Percentiles rank a stretch among this genome's conserved stretches.
These are phyloP conservation scores for Lithophane socia DNA, from an alignment of 2,888 invertebrate species.

Conservation along the genomic window DNA sequence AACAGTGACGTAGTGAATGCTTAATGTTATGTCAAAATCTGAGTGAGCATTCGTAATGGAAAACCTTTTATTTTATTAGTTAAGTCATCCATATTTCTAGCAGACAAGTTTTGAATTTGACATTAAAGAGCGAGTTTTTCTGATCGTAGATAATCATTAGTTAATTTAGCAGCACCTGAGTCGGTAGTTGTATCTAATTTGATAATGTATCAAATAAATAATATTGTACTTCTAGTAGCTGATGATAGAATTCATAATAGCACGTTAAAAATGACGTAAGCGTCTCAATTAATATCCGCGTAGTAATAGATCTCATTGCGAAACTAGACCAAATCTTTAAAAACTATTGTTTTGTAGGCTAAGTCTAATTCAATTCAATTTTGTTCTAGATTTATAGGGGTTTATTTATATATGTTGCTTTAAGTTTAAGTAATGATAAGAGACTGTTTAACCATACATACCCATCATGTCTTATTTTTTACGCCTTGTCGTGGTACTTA, in stretches of 20 bases:
- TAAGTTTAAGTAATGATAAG: too few relatives aligned
- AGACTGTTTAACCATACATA: too few relatives aligned
- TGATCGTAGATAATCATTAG: constrained; percentile 20
- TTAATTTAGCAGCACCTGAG: constrained; percentile 28
- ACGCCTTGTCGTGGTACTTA: background rate
- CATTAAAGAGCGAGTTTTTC: constrained; percentile 58
- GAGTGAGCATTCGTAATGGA: constrained; percentile 61
- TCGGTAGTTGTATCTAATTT: constrained; percentile 18
- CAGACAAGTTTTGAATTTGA: constrained; percentile 55
- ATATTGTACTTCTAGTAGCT: background rate
- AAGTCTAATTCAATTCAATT: background rate
- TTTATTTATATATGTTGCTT: too few relatives aligned
- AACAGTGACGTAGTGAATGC: constrained; percentile 71
- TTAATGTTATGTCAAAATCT: constrained; percentile 72
- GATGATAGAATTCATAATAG: background rate
- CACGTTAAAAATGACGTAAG: background rate
- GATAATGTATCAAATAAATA: constrained; percentile 25
- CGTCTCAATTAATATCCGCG: background rate
- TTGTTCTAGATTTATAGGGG: background rate
- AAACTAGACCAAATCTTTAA: too few relatives aligned
- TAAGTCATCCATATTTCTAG: constrained; percentile 68
- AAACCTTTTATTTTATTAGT: constrained; percentile 60
- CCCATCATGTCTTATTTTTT: too few relatives aligned
- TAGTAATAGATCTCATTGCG: background rate
- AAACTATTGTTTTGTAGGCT: background rate